Conservation (phyloP, 2,797 vertebrate genomes). For the Adelosebastes latens region DNA sequence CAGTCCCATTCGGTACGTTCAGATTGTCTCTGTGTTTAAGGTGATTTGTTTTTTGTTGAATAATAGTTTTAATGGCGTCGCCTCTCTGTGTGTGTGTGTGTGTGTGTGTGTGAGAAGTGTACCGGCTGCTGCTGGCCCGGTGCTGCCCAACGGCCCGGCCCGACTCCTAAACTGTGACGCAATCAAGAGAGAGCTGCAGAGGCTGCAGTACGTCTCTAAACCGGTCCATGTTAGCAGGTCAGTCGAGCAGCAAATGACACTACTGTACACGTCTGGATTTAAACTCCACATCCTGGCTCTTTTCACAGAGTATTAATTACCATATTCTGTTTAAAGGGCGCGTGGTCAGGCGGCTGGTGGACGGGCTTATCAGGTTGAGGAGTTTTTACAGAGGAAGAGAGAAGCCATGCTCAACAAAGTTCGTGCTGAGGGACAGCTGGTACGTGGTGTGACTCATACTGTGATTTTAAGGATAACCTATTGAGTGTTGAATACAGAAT, state of each 20-base stretch:
- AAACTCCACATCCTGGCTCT: not conserved
- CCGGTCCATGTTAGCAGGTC: constrained; percentile 75
- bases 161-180: constrained; percentile 78
- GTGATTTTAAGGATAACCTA: not conserved
- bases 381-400: constrained; percentile 93
- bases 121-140: constrained; percentile 77
- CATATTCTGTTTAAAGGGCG: constrained; percentile 80
- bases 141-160: constrained; percentile 79
- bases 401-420: constrained; percentile 98
- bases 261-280: not conserved
- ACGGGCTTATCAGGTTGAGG: constrained; percentile 91
- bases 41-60: not conserved
- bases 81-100: constrained; percentile 19
- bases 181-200: constrained; percentile 88
- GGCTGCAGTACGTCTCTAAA: constrained; percentile 85
- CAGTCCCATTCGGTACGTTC: constrained; percentile 58
- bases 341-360: constrained; percentile 83
- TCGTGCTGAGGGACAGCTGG: constrained; percentile 96
- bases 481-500: not conserved
- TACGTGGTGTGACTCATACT: constrained; percentile 71
- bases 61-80: not conserved
- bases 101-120: constrained; percentile 38
- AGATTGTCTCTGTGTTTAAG: not conserved
- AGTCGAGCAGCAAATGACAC: constrained; percentile 6
- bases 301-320: not conserved